These are phyloP conservation scores for Heteropelma amictum DNA, from an alignment of 2,888 invertebrate genomes.

Conservation along the genomic window DNA sequence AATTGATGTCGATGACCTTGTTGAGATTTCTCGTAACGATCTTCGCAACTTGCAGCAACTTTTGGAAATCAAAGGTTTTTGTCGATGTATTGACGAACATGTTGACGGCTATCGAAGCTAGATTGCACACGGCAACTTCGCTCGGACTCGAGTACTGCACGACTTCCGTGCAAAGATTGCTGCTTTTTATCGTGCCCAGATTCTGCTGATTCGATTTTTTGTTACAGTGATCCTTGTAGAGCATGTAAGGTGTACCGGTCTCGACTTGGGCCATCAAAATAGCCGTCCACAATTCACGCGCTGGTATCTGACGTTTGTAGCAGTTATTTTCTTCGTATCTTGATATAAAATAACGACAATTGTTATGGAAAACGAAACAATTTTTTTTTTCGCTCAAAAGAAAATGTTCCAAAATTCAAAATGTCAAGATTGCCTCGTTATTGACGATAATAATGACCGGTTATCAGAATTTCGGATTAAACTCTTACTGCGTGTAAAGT, in stretches of 20 bases:
- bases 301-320: conserved; percentile 85
- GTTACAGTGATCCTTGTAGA: conserved; percentile 97
- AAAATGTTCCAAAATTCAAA: background rate
- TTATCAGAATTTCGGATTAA: background rate
- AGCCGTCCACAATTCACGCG: conserved; percentile 95
- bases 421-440: too few relatives aligned
- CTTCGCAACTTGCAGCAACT: conserved; percentile 92
- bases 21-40: conserved; percentile 94
- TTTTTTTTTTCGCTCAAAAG: background rate
- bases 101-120: conserved; percentile 97
- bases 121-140: conserved; percentile 98
- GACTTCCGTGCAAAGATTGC: conserved; percentile 98
- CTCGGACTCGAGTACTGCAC: conserved; percentile 95
- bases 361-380: too few relatives aligned
- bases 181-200: conserved; percentile 98
- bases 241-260: conserved; percentile 98
- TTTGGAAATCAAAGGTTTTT: conserved; percentile 91
- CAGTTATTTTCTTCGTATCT: conserved; percentile 90
- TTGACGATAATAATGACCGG: background rate
- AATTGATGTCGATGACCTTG: conserved; percentile 97
- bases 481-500: conserved; percentile 85
- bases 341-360: background rate
- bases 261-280: conserved; percentile 97
- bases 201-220: conserved; percentile 98
- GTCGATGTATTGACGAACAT: conserved; percentile 90